Base-by-base conservation (phyloP, 1,140 invertebrate genomes). In the Zaprionus gabonicus region DNA sequence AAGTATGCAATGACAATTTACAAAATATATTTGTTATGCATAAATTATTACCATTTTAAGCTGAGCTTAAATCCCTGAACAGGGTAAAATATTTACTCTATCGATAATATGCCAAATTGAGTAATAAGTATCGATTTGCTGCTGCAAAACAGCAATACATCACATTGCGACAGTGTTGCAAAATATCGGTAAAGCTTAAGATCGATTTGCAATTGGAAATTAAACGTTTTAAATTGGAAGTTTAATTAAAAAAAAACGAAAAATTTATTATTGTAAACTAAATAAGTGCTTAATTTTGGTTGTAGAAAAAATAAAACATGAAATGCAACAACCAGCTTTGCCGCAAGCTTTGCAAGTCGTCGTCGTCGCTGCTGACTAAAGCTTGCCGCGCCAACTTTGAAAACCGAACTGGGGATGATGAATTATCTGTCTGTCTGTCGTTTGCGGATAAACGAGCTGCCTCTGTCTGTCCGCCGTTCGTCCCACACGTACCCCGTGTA, bases 391-490 rank as follows among this genome's bases (percentile, higher is more conserved):
- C 46, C 46, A 51, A 51, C 20, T 51, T 51, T 51, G 46, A 51
- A 51, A 25, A 23, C 20, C 4, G 4, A 20, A 25, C 38, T 15
- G 7, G 46, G 10, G 20, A 25, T 23, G 46, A 51, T 51, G 46
- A 51, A 69, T 68, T 57, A 36, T 31, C 15, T 25, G 53, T 17
- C 7, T 57, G 51, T 31, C 10, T 25, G 44, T 44, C 41, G n/a
- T 17, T 41, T 46, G 41, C n/a, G 46, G 46, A 51, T 51, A 51
- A 51, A 51, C 46, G 46, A 51, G 46, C 46, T 51, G 46, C 46
- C 46, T n/a, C 13, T 15, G 63, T 1, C 28, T 20, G 31, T 51
- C n/a, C 10, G 28, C 57, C 17, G 28, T 49, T 27, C 20, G 28
- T 55, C 20, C 41, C 6, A 17, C 7, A n/a, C 38, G 38, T 17